These are phyloP conservation scores for Drosophila guanche DNA, from an alignment of 1,140 invertebrate species.

Conservation along the genomic window DNA sequence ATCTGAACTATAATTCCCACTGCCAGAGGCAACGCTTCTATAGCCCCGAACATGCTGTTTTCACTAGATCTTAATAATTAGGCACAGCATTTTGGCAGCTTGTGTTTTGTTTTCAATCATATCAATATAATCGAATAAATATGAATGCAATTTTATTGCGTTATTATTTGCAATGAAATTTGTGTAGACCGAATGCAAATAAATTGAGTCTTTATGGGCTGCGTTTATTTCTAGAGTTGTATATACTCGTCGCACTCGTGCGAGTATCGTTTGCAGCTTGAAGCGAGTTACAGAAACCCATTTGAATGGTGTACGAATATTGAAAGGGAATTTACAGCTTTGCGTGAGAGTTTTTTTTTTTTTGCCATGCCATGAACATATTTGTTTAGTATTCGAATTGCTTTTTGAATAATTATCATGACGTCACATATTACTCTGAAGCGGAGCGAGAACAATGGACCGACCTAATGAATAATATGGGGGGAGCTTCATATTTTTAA, in stretches of 20 bases:
- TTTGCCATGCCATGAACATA: slow-evolving; percentile 7
- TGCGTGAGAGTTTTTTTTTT: slow-evolving; percentile 22
- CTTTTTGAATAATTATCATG: slow-evolving; percentile 46
- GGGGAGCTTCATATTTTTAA: slow-evolving; percentile 23
- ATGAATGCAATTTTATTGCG: slow-evolving; percentile 10
- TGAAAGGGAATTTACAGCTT: slow-evolving; percentile 5
- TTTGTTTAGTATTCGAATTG: slow-evolving; percentile 17
- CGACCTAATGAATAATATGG: slow-evolving; percentile 15
- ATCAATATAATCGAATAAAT: not conserved
- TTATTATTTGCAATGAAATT: slow-evolving; percentile 7
- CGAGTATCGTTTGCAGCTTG: too few species aligned
- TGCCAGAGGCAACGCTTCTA: slow-evolving; percentile 1
- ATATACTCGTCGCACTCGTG: too few species aligned
- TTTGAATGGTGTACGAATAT: slow-evolving; percentile 12
- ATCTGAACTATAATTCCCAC: not conserved
- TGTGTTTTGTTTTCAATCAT: slow-evolving; percentile 5
- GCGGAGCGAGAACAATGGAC: slow-evolving; percentile 46
- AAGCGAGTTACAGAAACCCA: not conserved
- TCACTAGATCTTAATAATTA: slow-evolving; percentile 2
- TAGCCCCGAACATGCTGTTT: slow-evolving; percentile 3
- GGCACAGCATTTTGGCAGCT: slow-evolving; percentile 10
- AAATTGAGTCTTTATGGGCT: not conserved
- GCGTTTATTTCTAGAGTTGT: not conserved
- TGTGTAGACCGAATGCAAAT: not conserved
- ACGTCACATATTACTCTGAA: slow-evolving; percentile 47